Base-by-base conservation (phyloP, 1,140 invertebrate genomes). In the Rhagoletis zephyria region DNA sequence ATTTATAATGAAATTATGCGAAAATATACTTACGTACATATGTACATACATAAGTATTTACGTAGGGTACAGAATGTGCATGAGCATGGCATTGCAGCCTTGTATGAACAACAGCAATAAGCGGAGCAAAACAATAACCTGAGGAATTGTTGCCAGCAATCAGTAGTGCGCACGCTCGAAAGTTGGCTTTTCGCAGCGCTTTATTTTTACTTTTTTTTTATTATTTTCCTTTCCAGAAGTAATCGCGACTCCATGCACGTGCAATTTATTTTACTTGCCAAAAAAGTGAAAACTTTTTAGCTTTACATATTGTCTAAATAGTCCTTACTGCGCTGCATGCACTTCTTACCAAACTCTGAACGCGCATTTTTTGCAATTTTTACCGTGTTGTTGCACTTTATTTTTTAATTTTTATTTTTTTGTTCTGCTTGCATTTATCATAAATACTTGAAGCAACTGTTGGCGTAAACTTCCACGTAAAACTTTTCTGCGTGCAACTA, bases 1-100 rank as follows among this genome's bases (percentile, higher is more conserved):
- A 81, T 59, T 81, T 81, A 81, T 81, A 81, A 81, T 81, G 16
- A 81, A 81, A 81, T 81, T 81, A 81, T 81, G 74, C n/a, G 16
- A 81, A 56, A 56, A 56, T 56, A 56, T 56, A 81, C 16, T n/a
- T 81, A 59, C 16, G 45, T 56, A 48, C 0, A 48, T 9, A 19
- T 19, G 74, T 81, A 56, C 10, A 56, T 81, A 56, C 10, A 56
- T 0, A 56, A 56, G 30, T 30, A 30, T 30, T 30, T 30, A 30
- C 30, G 30, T 1, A 30, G 30, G 30, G 30, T 0, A 30, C 30
- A 30, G 30, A 30, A 30, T 30, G 30, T 30, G 30, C 30, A 30
- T 30, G 1, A 30, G 70, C 70, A 77, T n/a, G 40, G 45, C n/a
- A n/a, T 81, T 56, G 42, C 74, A 30, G 5, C n/a, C 51, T 40